Evolutionary conservation across 2,888 invertebrate species (phyloP), one percentile per base, ranked within the genome.

Genomic region (Drymonia ruficornis): DNA sequence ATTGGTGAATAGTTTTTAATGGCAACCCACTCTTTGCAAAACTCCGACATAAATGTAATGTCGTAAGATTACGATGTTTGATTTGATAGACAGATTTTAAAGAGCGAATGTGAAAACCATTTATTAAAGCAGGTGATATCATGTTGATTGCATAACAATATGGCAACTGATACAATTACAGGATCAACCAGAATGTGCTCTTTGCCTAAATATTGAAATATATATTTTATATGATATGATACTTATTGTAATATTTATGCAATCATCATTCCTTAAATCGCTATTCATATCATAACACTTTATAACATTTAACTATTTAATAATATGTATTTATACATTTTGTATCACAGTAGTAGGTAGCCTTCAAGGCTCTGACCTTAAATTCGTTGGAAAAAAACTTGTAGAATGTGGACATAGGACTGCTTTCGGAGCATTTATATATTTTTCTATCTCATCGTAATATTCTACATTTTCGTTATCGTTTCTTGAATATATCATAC

Each of bases 81-180:
- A 40, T 40, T 16, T 40, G 16, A 40, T 9, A 0, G n/a, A 40
- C 16, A 40, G 12, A 34, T 48, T 42, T 11, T 4, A 40, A 52
- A 59, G 8, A 40, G 43, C 55, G 66, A 65, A 64, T 36, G 36
- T 43, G 43, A 43, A 43, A 12, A 71, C 68, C 70, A 69, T 65
- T 63, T 67, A 66, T 72, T 67, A 75, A 81, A 81, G 78, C 82
- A 83, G 81, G 83, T 82, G 84, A 81, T 72, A 75, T 53, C 66
- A 80, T 81, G 80, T 81, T 78, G 80, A 81, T 83, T 83, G 80
- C 79, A 81, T 81, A 78, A 74, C 44, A 59, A 67, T 40, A 59
- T 52, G 55, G 66, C 70, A 67, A 69, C 66, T 60, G 34, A 60
- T 58, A 61, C 34, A 51, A 49, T 28, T 45, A 53, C 36, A 49